A percentile compares a stretch with the other conserved stretches of the same genome.
phyloP scores from a whole-genome alignment of 2,113 vertebrate genomes.

The Boulengeromyrus knoepffleri region DNA sequence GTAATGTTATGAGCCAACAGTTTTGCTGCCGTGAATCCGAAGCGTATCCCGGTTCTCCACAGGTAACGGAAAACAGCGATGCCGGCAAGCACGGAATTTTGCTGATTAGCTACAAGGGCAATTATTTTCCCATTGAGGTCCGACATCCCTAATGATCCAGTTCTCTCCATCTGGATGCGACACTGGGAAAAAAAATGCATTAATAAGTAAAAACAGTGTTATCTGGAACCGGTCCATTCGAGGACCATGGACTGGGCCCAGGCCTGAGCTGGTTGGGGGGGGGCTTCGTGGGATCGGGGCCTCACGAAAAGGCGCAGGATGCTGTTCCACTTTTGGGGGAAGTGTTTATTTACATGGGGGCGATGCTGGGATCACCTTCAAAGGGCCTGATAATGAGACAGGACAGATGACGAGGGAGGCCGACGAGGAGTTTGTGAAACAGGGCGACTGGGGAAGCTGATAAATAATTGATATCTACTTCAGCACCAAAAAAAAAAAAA shows the following conservation, averaged over 20 bases:
- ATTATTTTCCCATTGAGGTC: slow-evolving; percentile 58
- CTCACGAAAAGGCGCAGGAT: background rate
- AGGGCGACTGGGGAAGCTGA: slow-evolving; percentile 33
- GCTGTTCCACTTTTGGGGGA: slow-evolving; percentile 25
- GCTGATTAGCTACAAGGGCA: slow-evolving; percentile 57
- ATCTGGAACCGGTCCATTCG: background rate
- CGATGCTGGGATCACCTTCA: slow-evolving; percentile 41
- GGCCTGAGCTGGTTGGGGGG: background rate
- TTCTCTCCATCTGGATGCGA: slow-evolving; percentile 33
- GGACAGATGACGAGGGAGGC: slow-evolving; percentile 24
- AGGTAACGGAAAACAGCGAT: background rate
- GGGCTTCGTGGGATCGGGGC: background rate
- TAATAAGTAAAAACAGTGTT: background rate
- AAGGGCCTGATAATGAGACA: slow-evolving; percentile 40
- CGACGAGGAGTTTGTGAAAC: slow-evolving; percentile 25
- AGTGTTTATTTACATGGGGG: slow-evolving; percentile 41
- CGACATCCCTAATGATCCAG: slow-evolving; percentile 39
- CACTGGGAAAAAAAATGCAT: slow-evolving; percentile 32
- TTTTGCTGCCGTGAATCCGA: background rate
- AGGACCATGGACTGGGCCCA: slow-evolving; percentile 3
- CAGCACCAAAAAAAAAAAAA: slow-evolving; percentile 47
- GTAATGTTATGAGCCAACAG: background rate
- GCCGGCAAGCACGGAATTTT: background rate
- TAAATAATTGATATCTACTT: slow-evolving; percentile 57
- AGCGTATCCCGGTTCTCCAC: background rate